Evolutionary conservation across 2,888 invertebrate genomes (phyloP).

Genomic region (Chrysomela aeneicollis): DNA sequence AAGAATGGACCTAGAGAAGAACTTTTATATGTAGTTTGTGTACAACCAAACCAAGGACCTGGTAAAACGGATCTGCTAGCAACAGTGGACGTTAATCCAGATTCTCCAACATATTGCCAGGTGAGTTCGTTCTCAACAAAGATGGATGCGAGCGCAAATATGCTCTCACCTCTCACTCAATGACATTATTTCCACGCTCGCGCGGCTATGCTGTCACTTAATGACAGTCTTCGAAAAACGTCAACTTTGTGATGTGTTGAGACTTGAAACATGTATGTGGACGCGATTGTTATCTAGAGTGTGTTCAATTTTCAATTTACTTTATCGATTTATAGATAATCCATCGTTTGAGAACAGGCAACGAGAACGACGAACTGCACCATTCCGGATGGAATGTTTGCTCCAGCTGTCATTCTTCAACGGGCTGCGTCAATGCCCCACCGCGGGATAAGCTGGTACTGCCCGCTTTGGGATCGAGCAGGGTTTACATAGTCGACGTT

Average conservation of each 20-base stretch:
- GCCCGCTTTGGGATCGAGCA: slow-evolving; percentile 81
- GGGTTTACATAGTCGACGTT: slow-evolving; percentile 86
- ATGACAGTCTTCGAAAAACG: no score
- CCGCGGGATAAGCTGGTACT: slow-evolving; percentile 82
- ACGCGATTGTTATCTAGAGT: no score
- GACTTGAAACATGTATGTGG: no score
- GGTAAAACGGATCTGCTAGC: slow-evolving; percentile 86
- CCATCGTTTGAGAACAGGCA: slow-evolving; percentile 80
- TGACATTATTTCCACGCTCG: no score
- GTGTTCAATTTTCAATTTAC: no score
- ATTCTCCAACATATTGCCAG: slow-evolving; percentile 84
- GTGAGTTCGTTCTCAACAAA: no score
- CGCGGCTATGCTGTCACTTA: no score
- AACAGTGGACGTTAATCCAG: slow-evolving; percentile 90
- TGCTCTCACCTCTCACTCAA: no score
- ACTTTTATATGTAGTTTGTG: slow-evolving; percentile 88
- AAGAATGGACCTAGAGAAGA: slow-evolving; percentile 83
- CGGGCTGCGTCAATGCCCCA: slow-evolving; percentile 59
- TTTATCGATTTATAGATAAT: slow-evolving; percentile 73
- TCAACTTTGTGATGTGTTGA: no score
- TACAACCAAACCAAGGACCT: slow-evolving; percentile 72
- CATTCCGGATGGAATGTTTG: slow-evolving; percentile 98
- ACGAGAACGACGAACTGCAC: slow-evolving; percentile 87
- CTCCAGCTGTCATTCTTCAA: slow-evolving; percentile 80
- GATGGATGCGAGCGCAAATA: no score